Percentiles rank a stretch among this genome's conserved stretches.
Conservation (phyloP, 2,113 vertebrate genomes). For the Narcine bancroftii region DNA sequence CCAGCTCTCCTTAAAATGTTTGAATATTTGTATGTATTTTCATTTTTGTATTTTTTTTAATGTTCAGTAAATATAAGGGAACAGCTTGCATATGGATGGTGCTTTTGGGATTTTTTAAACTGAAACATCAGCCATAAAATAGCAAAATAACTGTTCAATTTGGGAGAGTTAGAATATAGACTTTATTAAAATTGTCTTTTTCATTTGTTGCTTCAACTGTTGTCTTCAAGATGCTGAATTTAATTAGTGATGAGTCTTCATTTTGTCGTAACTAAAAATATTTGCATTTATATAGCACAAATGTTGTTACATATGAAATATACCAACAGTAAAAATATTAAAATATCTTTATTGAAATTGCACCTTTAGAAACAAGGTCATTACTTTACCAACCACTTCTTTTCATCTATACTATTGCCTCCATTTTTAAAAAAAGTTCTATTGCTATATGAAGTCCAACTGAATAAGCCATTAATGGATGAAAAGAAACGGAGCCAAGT, state of each 20-base stretch:
- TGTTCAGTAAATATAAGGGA: conserved; percentile 8
- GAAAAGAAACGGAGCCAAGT: neutral
- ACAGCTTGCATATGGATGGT: neutral
- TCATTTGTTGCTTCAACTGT: neutral
- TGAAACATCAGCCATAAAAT: neutral
- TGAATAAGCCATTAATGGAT: neutral
- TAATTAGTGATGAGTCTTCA: neutral
- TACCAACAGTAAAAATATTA: neutral
- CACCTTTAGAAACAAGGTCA: neutral
- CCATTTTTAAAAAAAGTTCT: neutral
- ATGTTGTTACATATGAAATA: neutral
- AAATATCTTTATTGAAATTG: neutral
- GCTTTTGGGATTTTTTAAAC: neutral
- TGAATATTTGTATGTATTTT: too few species aligned
- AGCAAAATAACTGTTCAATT: neutral
- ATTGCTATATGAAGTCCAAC: neutral
- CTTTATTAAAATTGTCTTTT: neutral
- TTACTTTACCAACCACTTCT: neutral
- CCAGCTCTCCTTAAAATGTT: neutral
- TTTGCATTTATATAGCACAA: neutral
- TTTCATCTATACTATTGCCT: neutral
- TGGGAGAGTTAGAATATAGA: conserved; percentile 14
- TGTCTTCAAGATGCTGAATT: neutral
- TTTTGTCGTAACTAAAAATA: neutral
- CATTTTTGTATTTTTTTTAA: too few species aligned